Evolutionary conservation across 2,113 vertebrate species (phyloP), one percentile per base, ranked within the genome.

Genomic region (Sylvilagus bachmani): DNA sequence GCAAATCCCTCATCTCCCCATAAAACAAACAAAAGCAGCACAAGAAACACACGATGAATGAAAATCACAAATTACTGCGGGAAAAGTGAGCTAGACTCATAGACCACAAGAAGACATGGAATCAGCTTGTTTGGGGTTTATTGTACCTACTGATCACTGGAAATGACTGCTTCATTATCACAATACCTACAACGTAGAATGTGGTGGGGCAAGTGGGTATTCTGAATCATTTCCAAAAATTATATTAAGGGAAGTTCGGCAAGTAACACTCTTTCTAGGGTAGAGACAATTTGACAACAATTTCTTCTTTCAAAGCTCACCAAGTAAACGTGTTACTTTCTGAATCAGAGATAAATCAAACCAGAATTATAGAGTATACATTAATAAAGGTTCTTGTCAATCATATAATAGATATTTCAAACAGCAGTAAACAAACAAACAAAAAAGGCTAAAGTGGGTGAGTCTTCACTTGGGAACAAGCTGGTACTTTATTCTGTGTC

Each of bases 221-320:
- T 93, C 49, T 62, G 80, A 90, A 67, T 84, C 77, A 83, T 93
- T 96, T 94, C 49, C 71, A 91, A 92, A 94, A 95, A 29, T 11
- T 51, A 55, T 81, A 80, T 94, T 87, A 78, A 73, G 73, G 38
- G 64, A 73, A 74, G 10, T 92, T 90, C 69, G 81, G 33, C 73
- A 92, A 86, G 80, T 71, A 86, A 93, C 67, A 77, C 24, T 67
- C 53, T 73, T 90, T 84, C 67, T 80, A 84, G 87, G 31, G 70
- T 33, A 90, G 73, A 94, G 93, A 91, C 31, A 83, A 66, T 38
- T 96, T 95, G 55, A 78, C 64, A 90, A 89, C 21, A 70, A 78
- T 58, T 62, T 92, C 82, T 77, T 91, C 69, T 81, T 91, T 81
- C 86, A 77, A 90, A 51, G 81, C 13, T 27, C 73, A 73, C 29